phyloP scores from a whole-genome alignment of 2,888 invertebrate genomes.

The Alloplasta piceator region DNA sequence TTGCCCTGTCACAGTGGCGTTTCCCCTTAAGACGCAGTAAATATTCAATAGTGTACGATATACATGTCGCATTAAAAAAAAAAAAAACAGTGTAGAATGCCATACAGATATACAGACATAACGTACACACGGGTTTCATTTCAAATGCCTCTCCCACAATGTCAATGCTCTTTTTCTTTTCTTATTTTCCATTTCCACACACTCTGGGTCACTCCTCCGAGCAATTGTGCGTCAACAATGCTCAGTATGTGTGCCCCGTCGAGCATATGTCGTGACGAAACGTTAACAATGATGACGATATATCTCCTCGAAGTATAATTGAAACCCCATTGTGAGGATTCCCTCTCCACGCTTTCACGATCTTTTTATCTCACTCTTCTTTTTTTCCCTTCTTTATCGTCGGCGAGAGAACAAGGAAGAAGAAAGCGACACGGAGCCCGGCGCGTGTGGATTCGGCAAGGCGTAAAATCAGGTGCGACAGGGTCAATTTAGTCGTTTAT shows the following conservation, averaged over 20 bases:
- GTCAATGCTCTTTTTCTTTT: slow-evolving; percentile 32
- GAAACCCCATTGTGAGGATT: slow-evolving; percentile 65
- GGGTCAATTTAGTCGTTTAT: not conserved
- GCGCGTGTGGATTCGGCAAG: slow-evolving; percentile 7
- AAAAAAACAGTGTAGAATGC: too few relatives aligned
- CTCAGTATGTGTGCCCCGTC: slow-evolving; percentile 15
- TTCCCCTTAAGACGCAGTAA: too few relatives aligned
- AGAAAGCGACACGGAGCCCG: slow-evolving; percentile 19
- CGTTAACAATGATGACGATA: slow-evolving; percentile 66
- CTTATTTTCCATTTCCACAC: slow-evolving; percentile 36
- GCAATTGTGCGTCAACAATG: slow-evolving; percentile 48
- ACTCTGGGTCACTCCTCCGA: slow-evolving; percentile 38
- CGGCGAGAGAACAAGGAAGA: slow-evolving; percentile 21
- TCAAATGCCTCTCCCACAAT: slow-evolving; percentile 58
- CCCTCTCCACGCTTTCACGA: slow-evolving; percentile 4
- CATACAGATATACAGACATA: too few relatives aligned
- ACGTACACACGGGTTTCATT: slow-evolving; percentile 29
- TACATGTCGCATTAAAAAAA: too few relatives aligned
- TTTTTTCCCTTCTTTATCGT: not conserved
- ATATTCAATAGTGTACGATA: too few relatives aligned
- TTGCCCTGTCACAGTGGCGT: too few relatives aligned
- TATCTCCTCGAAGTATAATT: slow-evolving; percentile 65
- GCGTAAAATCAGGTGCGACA: slow-evolving; percentile 15
- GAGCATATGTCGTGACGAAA: slow-evolving; percentile 64
- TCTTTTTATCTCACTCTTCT: slow-evolving; percentile 40